Evolutionary conservation across 2,888 invertebrate genomes (phyloP).

Genomic region (Coecobrya sp.): DNA sequence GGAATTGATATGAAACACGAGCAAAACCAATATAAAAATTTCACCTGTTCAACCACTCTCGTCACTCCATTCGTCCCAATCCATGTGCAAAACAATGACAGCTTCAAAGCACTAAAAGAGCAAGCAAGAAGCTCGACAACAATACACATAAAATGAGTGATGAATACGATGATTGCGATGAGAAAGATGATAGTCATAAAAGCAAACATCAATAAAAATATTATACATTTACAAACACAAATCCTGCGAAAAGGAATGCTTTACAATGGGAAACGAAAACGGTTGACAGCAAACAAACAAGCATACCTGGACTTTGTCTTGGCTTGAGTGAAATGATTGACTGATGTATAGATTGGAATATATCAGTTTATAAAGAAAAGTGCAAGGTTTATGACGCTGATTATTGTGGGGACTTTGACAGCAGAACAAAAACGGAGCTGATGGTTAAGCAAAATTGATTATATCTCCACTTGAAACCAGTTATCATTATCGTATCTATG

Average conservation of each 20-base stretch:
- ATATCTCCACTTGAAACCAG: slow-evolving; percentile 28
- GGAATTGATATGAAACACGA: slow-evolving; percentile 32
- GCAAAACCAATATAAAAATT: slow-evolving; percentile 37
- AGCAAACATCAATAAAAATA: slow-evolving; percentile 48
- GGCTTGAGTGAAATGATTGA: background rate
- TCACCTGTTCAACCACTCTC: background rate
- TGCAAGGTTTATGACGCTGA: background rate
- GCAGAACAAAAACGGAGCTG: slow-evolving; percentile 40
- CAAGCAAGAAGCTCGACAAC: background rate
- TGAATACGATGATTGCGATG: slow-evolving; percentile 20
- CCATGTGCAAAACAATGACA: slow-evolving; percentile 16
- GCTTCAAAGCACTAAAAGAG: background rate
- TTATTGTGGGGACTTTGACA: background rate
- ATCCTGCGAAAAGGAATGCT: background rate
- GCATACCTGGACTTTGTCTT: background rate
- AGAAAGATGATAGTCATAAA: slow-evolving; percentile 46
- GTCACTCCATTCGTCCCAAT: background rate
- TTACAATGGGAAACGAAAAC: slow-evolving; percentile 19
- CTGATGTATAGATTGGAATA: background rate
- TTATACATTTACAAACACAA: slow-evolving; percentile 8
- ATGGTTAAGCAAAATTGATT: slow-evolving; percentile 36
- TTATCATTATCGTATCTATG: slow-evolving; percentile 31
- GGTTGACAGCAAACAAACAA: background rate
- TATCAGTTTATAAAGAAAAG: background rate
- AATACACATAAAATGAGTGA: slow-evolving; percentile 18